Base-by-base conservation (phyloP, 2,888 invertebrate species). In the Autographa pulchrina region DNA sequence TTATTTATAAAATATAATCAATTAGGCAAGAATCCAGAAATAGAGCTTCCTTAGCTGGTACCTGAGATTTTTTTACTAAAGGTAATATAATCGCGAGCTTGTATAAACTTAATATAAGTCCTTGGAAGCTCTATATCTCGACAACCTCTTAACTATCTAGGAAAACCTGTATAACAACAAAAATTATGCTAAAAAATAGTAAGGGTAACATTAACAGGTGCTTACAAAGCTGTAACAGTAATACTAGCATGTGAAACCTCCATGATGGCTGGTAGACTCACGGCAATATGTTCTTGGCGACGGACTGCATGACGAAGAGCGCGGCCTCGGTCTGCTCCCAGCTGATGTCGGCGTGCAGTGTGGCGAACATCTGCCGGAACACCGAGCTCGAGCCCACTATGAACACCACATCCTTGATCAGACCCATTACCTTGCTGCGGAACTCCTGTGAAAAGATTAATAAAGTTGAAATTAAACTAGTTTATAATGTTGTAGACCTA, bases 291-390 rank as follows among this genome's bases (percentile, higher is more conserved):
- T 99, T 99, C 94, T 98, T 99, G 38, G 99, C 99, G 2, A 99
- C 98, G 63, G 99, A 97, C 88, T 98, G 98, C 99, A 99, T 99
- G 5, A 99, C 97, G 90, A 98, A 99, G 0, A 99, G 96, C 0
- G 99, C 98, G 0, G 99, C 98, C 94, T 99, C 99, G 0, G 98
- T 98, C 64, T 98, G 97, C 88, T 99, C 99, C 99, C 99, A 99
- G 0, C 98, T 97, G 25, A 97, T 96, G 72, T 97, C 96, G 0
- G 97, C 97, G 83, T 98, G 97, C 38, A 99, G 96, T 65, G 97
- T 97, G 0, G 97, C 91, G 89, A 98, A 98, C 98, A 99, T 99
- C 96, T 99, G 98, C 68, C 98, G 96, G 92, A 99, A 99, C 91
- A 99, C 99, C 43, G 98, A 97, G 74, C 98, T 98, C 41, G 99